Conservation (phyloP, 1,140 invertebrate species). For the Berghia stephanieae region DNA sequence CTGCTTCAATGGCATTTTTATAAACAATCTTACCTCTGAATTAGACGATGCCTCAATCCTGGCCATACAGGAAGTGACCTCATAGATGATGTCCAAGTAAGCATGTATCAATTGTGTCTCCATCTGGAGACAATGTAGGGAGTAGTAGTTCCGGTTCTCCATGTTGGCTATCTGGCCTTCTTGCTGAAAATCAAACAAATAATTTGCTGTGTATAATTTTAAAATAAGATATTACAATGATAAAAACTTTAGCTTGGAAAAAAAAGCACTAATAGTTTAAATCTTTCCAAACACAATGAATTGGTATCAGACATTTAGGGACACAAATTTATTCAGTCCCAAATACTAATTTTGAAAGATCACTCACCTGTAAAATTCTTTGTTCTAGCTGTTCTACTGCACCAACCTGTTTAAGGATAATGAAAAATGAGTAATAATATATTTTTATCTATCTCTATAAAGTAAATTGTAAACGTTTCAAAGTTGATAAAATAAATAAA, state of each 20-base stretch:
- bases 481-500: no score
- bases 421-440: background rate
- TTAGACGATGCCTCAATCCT: slow-evolving; percentile 73
- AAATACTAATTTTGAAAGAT: background rate
- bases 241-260: background rate
- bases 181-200: slow-evolving; percentile 70
- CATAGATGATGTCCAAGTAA: slow-evolving; percentile 75
- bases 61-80: slow-evolving; percentile 73
- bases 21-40: slow-evolving; percentile 70
- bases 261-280: background rate
- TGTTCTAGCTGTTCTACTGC: slow-evolving; percentile 77
- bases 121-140: slow-evolving; percentile 78
- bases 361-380: slow-evolving; percentile 72
- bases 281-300: no score
- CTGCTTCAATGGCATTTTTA: background rate
- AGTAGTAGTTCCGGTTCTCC: slow-evolving; percentile 77
- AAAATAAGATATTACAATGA: background rate
- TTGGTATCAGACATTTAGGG: no score
- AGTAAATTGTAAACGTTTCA: no score
- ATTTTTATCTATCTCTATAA: background rate
- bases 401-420: slow-evolving; percentile 72
- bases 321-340: no score
- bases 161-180: slow-evolving; percentile 78
- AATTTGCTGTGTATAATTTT: no score
- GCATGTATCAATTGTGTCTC: slow-evolving; percentile 79